Evolutionary conservation across 2,888 invertebrate genomes (phyloP), one percentile per base, ranked within the genome.

Genomic region (Leptopilina myrica): DNA sequence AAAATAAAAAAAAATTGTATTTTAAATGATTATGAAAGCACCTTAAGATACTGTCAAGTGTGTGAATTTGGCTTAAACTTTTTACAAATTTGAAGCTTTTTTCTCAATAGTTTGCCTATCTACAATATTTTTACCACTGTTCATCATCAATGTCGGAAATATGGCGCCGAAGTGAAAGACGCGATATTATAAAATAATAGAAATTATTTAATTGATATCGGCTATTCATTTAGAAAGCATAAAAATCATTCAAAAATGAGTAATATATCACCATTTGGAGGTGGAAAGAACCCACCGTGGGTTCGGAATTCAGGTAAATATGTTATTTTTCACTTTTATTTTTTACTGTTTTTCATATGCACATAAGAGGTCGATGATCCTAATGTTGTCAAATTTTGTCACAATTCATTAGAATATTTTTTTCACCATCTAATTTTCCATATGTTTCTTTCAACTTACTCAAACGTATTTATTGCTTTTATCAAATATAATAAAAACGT

Each of bases 231-330:
- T 8, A 12, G 40, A 76, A 76, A n/a, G 8, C 40, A 14, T 64
- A 12, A 62, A 76, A 62, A 43, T 64, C 64, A 20, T 53, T n/a
- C 40, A n/a, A 76, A 46, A 82, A 93, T 93, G 92, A 93, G 93
- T 88, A 93, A 93, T 85, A 89, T 93, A 80, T 92, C 93, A 65
- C 93, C 93, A 62, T 93, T 93, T 85, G 94, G 95, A 83, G 94
- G 94, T 81, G 93, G 95, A 81, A 97, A 97, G 92, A 97, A 96
- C 92, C 96, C 96, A 77, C 96, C 97, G 81, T 97, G 97, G 96
- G 96, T 95, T 85, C 94, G 95, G 81, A 94, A 95, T 80, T 90
- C 92, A 87, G 92, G 92, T 90, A 92, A 92, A 80, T 26, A 12
- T 26, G 1, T 43, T 1, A n/a, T 8, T n/a, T 56, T 69, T 62